phyloP scores from a whole-genome alignment of 2,888 invertebrate genomes.

The Trissolcus japonicus region DNA sequence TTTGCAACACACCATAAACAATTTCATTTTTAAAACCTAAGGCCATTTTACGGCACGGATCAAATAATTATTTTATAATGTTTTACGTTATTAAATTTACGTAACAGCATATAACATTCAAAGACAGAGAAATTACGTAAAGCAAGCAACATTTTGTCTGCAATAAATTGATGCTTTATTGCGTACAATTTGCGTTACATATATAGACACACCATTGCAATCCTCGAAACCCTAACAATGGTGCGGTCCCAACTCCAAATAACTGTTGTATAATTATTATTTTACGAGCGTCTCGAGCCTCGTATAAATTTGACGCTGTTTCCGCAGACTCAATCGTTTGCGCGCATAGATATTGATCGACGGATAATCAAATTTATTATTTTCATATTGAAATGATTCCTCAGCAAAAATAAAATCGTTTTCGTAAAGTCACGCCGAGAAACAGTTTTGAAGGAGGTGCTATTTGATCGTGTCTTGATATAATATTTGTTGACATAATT shows the following conservation, averaged over 20 bases:
- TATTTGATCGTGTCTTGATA: constrained; percentile 43
- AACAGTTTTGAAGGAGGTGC: not conserved
- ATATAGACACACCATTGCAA: not conserved
- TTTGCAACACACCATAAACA: too few species aligned
- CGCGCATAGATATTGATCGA: constrained; percentile 47
- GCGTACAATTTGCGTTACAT: constrained; percentile 15
- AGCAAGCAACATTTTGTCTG: constrained; percentile 9
- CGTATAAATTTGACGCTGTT: constrained; percentile 63
- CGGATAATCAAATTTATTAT: constrained; percentile 54
- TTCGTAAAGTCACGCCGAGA: constrained; percentile 27
- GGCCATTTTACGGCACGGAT: too few species aligned
- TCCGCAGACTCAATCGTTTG: constrained; percentile 46
- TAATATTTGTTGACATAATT: constrained; percentile 47
- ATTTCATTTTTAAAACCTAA: too few species aligned
- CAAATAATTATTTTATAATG: not conserved
- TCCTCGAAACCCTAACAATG: constrained; percentile 11
- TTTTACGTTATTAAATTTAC: not conserved
- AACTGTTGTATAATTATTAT: constrained; percentile 69
- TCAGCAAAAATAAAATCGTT: constrained; percentile 25
- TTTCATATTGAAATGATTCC: constrained; percentile 50
- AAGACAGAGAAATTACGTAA: not conserved
- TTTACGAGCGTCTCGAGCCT: constrained; percentile 67
- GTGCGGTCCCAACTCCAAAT: constrained; percentile 51
- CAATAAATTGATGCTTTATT: constrained; percentile 23
- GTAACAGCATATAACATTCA: too few species aligned